Conservation (phyloP, 2,113 vertebrate species). For the Sapajus apella region DNA sequence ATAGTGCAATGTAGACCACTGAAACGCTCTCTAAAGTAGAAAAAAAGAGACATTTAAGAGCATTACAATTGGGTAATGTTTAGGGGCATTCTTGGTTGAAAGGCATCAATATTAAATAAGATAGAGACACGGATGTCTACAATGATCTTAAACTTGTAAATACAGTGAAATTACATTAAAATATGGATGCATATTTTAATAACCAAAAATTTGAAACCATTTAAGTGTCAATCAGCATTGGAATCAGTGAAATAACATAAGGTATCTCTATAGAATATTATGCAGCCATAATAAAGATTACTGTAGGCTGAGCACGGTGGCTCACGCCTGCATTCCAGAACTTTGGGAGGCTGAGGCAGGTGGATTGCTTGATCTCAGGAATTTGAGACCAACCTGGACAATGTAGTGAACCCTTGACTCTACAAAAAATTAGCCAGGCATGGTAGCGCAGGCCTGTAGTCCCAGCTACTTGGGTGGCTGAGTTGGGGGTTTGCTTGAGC, state of each 20-base stretch:
- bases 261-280: background rate
- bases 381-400: too few relatives aligned
- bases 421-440: too few relatives aligned
- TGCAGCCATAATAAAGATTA: background rate
- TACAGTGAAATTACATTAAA: background rate
- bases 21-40: background rate
- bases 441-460: too few relatives aligned
- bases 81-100: background rate
- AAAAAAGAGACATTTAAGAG: background rate
- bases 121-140: background rate
- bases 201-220: background rate
- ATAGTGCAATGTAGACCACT: background rate
- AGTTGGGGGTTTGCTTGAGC: too few relatives aligned
- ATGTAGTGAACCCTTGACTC: too few relatives aligned
- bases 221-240: background rate
- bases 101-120: background rate
- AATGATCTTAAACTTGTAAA: constrained; percentile 15
- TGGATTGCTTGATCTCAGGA: too few relatives aligned
- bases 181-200: background rate
- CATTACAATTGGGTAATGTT: background rate
- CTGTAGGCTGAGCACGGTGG: too few relatives aligned
- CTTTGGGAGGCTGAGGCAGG: too few relatives aligned
- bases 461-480: too few relatives aligned
- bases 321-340: too few relatives aligned
- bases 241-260: background rate